phyloP scores from a whole-genome alignment of 2,888 invertebrate genomes.

The Perithous albicinctus region DNA sequence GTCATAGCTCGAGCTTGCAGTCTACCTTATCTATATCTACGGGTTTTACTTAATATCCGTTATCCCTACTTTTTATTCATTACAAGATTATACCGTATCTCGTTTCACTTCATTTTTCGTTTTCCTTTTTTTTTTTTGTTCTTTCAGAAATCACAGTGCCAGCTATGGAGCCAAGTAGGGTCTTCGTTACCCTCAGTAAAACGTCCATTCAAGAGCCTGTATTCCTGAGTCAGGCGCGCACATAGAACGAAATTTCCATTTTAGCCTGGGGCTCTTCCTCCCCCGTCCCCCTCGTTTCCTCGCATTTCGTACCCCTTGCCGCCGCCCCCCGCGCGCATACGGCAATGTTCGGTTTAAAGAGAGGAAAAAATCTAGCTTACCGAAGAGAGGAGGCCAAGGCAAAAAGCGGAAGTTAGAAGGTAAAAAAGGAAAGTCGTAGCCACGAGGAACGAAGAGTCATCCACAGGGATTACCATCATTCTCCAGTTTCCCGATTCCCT shows the following conservation, averaged over 20 bases:
- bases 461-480: conserved; percentile 61
- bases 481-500: conserved; percentile 55
- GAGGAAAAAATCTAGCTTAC: conserved; percentile 29
- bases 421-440: conserved; percentile 48
- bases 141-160: conserved; percentile 38
- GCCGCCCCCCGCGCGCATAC: conserved; percentile 10
- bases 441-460: conserved; percentile 55
- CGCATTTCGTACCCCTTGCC: conserved; percentile 46
- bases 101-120: conserved; percentile 23
- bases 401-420: conserved; percentile 40
- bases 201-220: conserved; percentile 52
- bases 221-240: conserved; percentile 41
- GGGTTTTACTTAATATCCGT: conserved; percentile 19
- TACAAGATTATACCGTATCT: conserved; percentile 21
- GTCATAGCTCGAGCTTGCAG: background rate
- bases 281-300: conserved; percentile 45
- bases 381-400: conserved; percentile 30
- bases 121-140: background rate
- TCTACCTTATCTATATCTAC: conserved; percentile 19
- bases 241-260: conserved; percentile 63
- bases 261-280: conserved; percentile 55
- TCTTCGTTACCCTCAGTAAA: conserved; percentile 45
- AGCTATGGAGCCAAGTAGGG: conserved; percentile 9
- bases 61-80: conserved; percentile 33
- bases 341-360: conserved; percentile 57